These are phyloP conservation scores for Cyanistes caeruleus DNA, from an alignment of 2,113 vertebrate genomes.

Conservation along the genomic window DNA sequence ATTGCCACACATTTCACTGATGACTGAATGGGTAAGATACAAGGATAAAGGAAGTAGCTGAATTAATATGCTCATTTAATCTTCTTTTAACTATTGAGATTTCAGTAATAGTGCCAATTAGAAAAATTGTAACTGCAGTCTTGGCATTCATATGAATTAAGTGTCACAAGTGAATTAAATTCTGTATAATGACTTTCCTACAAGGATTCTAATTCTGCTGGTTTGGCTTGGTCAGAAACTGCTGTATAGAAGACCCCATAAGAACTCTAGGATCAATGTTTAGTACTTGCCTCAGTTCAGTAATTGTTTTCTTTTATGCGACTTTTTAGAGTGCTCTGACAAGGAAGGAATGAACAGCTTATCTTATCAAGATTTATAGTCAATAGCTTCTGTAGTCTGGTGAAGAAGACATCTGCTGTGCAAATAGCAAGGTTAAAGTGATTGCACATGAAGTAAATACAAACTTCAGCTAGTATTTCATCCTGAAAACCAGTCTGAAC, in stretches of 20 bases:
- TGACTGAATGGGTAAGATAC: not conserved
- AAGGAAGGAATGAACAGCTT: conserved; percentile 78
- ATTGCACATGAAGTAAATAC: conserved; percentile 78
- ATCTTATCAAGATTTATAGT: conserved; percentile 80
- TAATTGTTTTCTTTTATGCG: conserved; percentile 73
- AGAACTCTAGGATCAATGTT: not conserved
- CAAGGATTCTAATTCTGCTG: not conserved
- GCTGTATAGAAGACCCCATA: not conserved
- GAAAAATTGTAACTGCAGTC: not conserved
- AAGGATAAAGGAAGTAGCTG: not conserved
- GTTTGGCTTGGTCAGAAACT: not conserved
- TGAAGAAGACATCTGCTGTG: conserved; percentile 77
- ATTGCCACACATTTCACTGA: not conserved
- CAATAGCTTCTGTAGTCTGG: conserved; percentile 68
- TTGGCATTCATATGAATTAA: conserved; percentile 1
- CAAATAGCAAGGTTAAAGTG: conserved; percentile 81
- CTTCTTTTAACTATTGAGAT: not conserved
- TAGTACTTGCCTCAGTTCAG: conserved; percentile 67
- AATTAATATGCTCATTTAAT: not conserved
- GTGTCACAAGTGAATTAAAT: conserved; percentile 14
- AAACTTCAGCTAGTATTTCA: conserved; percentile 81
- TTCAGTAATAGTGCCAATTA: not conserved
- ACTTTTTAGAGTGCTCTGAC: conserved; percentile 68
- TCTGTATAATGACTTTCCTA: conserved; percentile 20
- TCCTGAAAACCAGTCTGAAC: conserved; percentile 74